Evolutionary conservation across 1,140 invertebrate genomes (phyloP), one percentile per base, ranked within the genome.

Genomic region (Reticulitermes speratus): DNA sequence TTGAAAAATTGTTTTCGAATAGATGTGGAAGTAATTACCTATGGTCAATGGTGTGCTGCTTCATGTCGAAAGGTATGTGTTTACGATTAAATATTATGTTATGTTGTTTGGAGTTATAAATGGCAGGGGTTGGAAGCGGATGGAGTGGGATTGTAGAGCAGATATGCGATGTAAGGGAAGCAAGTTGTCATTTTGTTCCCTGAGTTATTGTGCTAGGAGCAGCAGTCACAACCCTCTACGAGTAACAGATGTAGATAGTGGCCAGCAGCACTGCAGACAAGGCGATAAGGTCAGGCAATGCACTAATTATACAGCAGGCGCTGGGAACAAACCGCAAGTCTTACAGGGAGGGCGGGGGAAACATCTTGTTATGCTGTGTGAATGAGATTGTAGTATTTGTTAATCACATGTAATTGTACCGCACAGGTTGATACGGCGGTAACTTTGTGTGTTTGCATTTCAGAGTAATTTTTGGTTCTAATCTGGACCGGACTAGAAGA

Each of bases 231-330:
- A 30, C n/a, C 25, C 16, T 75, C 9, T 25, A 75, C 9, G 25
- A 6, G 65, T 65, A 30, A 16, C 25, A 30, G 65, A 75, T 30
- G 8, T 75, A 75, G 65, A 75, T 75, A 75, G 25, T 65, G 65
- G 65, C 25, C 14, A 75, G 6, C 30, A 30, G 0, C 7, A 30
- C 65, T 75, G 65, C 25, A 30, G n/a, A 75, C 65, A 75, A 75
- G 65, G 8, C n/a, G 65, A 75, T 75, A 75, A 75, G 65, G 65
- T 75, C 65, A 75, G 65, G 65, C 65, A 75, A 75, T 75, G 14
- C 25, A 11, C 65, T 30, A 75, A 75, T 75, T 75, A 75, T 75
- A 30, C 65, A 75, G n/a, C 8, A 30, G 65, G 65, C 65, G 8
- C 65, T 30, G 65, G 65, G n/a, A 1, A 16, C n/a, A 75, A 30